Conservation (phyloP, 2,797 vertebrate species). For the Lepidocolaptes lacrymiger region DNA sequence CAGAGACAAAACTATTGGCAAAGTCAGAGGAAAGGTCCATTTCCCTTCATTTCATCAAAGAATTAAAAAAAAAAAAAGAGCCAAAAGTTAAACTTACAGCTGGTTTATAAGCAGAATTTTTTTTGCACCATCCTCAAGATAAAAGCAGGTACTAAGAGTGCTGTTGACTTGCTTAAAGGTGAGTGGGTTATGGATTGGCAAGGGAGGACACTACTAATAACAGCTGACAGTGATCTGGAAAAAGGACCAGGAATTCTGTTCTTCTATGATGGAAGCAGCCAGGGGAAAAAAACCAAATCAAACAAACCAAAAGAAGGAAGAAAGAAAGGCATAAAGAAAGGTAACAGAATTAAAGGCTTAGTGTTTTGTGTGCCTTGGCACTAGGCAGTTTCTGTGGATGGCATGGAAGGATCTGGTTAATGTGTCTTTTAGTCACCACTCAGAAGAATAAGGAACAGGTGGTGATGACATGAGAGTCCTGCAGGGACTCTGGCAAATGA, state of each 20-base stretch:
- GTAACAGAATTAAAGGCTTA: not conserved
- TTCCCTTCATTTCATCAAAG: not conserved
- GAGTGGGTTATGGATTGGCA: not conserved
- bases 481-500: not conserved
- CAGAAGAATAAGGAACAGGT: slow-evolving; percentile 10
- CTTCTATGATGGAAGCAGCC: not conserved
- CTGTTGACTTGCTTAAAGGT: not conserved
- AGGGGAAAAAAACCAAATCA: no score
- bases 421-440: slow-evolving; percentile 8
- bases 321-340: not conserved
- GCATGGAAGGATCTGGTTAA: slow-evolving; percentile 46
- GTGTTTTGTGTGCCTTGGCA: not conserved
- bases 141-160: not conserved
- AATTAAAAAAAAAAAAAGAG: not conserved
- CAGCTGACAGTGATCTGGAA: not conserved
- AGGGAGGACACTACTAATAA: not conserved
- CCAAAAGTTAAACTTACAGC: not conserved
- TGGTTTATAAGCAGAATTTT: not conserved
- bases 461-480: not conserved
- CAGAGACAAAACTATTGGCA: not conserved
- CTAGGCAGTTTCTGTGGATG: slow-evolving; percentile 14
- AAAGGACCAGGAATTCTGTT: not conserved
- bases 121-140: rapidly evolving
- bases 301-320: no score
- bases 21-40: not conserved